These are phyloP conservation scores for Drosophila prolongata DNA, from an alignment of 2,888 invertebrate species.

Conservation along the genomic window DNA sequence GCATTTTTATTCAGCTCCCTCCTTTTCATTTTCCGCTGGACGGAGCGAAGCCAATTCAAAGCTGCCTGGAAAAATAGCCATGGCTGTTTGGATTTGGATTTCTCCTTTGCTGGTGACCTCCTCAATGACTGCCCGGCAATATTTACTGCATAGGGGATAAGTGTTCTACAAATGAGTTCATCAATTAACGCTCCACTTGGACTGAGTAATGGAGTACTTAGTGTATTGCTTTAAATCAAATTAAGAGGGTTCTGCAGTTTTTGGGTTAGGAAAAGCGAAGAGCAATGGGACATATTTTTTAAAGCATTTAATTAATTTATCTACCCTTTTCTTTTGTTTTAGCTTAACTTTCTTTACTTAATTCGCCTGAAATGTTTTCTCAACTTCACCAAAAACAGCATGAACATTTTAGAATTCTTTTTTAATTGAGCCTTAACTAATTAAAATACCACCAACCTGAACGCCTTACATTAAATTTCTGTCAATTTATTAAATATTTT, in stretches of 20 bases:
- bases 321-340: too few relatives aligned
- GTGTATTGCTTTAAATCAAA: neutral
- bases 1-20: constrained; percentile 3
- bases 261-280: too few relatives aligned
- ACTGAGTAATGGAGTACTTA: constrained; percentile 17
- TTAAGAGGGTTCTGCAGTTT: neutral
- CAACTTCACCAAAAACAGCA: too few relatives aligned
- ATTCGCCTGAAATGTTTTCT: too few relatives aligned
- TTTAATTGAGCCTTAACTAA: too few relatives aligned
- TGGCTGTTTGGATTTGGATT: constrained; percentile 40
- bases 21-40: neutral
- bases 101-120: constrained; percentile 1
- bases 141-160: constrained; percentile 37
- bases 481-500: too few relatives aligned
- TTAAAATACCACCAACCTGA: too few relatives aligned
- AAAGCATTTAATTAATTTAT: too few relatives aligned
- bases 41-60: constrained; percentile 27
- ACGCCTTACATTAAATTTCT: too few relatives aligned
- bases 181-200: constrained; percentile 49
- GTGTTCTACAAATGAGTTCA: constrained; percentile 54
- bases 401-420: too few relatives aligned
- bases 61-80: constrained; percentile 31
- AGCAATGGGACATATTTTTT: too few relatives aligned
- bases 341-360: too few relatives aligned
- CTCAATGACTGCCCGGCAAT: constrained; percentile 12